Conservation (phyloP, 2,113 vertebrate genomes). For the Brachyistius frenatus region DNA sequence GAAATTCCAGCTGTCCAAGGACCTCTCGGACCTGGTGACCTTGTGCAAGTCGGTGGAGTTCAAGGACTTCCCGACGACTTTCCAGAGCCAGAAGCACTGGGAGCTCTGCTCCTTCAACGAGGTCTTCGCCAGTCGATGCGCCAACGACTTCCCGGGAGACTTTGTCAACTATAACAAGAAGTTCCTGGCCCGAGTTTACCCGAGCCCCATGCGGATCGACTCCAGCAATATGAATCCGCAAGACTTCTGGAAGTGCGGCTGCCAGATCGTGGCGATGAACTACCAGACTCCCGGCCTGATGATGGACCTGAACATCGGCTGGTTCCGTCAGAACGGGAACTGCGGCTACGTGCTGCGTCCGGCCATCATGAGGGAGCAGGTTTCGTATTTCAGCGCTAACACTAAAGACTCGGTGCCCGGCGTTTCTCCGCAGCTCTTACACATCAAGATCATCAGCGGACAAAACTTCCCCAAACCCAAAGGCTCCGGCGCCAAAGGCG, state of each 20-base stretch:
- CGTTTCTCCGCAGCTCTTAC: slow-evolving; percentile 96
- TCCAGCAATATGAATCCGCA: slow-evolving; percentile 99
- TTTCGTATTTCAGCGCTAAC: slow-evolving; percentile 98
- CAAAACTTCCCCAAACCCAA: slow-evolving; percentile 99
- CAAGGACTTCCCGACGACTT: slow-evolving; percentile 93
- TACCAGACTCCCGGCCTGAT: slow-evolving; percentile 97
- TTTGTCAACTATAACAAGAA: slow-evolving; percentile 99
- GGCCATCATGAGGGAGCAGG: slow-evolving; percentile 96
- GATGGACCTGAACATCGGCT: slow-evolving; percentile 99
- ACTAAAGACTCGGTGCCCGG: slow-evolving; percentile 97
- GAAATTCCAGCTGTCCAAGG: slow-evolving; percentile 94
- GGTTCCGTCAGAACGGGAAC: slow-evolving; percentile 98
- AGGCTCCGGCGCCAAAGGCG: slow-evolving; percentile 97
- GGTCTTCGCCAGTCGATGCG: slow-evolving; percentile 93
- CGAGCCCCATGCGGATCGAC: slow-evolving; percentile 98
- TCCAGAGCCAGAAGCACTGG: slow-evolving; percentile 97
- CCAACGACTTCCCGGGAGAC: slow-evolving; percentile 94
- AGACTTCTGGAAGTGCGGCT: slow-evolving; percentile 99
- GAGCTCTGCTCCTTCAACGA: slow-evolving; percentile 98
- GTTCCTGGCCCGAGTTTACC: slow-evolving; percentile 93
- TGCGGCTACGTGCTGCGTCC: slow-evolving; percentile 96
- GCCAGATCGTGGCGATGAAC: slow-evolving; percentile 99
- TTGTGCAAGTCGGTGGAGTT: slow-evolving; percentile 97
- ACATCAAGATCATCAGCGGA: slow-evolving; percentile 98
- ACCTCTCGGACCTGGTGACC: slow-evolving; percentile 95